These are phyloP conservation scores for Amblyjoppa fuscipennis DNA, from an alignment of 2,888 invertebrate genomes.

Conservation along the genomic window DNA sequence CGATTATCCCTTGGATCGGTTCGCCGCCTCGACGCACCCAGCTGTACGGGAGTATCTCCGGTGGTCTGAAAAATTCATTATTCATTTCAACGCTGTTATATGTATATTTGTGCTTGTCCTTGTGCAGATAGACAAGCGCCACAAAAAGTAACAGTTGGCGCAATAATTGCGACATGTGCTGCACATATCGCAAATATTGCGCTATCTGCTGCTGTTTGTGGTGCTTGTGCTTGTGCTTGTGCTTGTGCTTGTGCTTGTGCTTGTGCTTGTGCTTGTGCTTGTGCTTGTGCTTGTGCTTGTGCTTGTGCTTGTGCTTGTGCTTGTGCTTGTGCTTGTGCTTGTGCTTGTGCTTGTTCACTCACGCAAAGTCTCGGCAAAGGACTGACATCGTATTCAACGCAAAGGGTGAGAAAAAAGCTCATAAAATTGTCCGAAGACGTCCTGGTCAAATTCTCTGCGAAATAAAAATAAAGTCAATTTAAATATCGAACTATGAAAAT, in stretches of 20 bases:
- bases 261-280: too few species aligned
- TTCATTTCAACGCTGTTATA: neutral
- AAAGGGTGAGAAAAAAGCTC: constrained; percentile 54
- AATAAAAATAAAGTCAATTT: neutral
- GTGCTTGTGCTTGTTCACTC: neutral
- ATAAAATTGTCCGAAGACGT: constrained; percentile 53
- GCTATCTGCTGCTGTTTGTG: too few species aligned
- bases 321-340: too few species aligned
- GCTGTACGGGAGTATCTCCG: neutral
- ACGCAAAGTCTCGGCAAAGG: constrained; percentile 59
- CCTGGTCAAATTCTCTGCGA: constrained; percentile 13
- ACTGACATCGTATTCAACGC: constrained; percentile 58
- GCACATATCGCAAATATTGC: too few species aligned
- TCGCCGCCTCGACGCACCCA: constrained; percentile 19
- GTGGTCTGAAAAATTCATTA: constrained; percentile 1
- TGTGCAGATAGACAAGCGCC: too few species aligned
- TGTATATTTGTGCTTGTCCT: too few species aligned
- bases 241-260: too few species aligned
- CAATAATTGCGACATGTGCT: too few species aligned
- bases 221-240: too few species aligned
- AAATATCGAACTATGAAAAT: neutral
- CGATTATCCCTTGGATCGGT: neutral
- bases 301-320: too few species aligned
- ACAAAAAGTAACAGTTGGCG: too few species aligned
- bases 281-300: too few species aligned